Evolutionary conservation across 2,797 vertebrate species (phyloP), one percentile per base, ranked within the genome.

Genomic region (Muscicapa comitata): DNA sequence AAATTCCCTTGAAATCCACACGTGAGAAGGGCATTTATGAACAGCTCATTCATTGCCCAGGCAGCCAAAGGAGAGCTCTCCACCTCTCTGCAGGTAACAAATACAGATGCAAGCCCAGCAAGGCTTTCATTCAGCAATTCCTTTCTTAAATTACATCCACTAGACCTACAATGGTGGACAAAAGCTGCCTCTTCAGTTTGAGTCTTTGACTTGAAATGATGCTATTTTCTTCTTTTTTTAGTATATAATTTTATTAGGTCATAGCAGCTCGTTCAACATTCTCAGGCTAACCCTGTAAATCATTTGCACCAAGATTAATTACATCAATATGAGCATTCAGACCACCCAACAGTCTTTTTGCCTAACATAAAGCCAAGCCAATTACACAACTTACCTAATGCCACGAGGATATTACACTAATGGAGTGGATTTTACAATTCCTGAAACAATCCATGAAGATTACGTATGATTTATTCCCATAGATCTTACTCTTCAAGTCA

Each of bases 361-460:
- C n/a, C 15, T 58, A 89, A 91, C 67, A 51, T 38, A 79, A 79
- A 90, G 31, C 48, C 89, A 88, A 88, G 55, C 26, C 55, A 79
- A 66, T 55, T 62, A 88, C 58, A 81, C 31, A 83, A 62, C 7
- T 3, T 43, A 26, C 1, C 24, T 47, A 78, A 84, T 55, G 66
- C 71, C 33, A 45, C 15, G 21, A 48, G 58, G 51, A 62, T 75
- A 48, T n/a, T 66, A 55, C 14, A 63, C 53, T 72, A 91, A 74
- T 8, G 16, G 3, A 80, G 31, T 14, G 75, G 70, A 79, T 70
- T 51, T 81, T 42, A 75, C 62, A 43, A 10, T 76, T 94, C 76
- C 83, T 63, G n/a, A 53, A 94, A 48, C 63, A 85, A n/a, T 13
- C 38, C 31, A 26, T 38, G 78, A 63, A 79, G 70, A 72, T 66